Evolutionary conservation across 2,113 vertebrate genomes (phyloP).

Genomic region (Hoplias malabaricus): DNA sequence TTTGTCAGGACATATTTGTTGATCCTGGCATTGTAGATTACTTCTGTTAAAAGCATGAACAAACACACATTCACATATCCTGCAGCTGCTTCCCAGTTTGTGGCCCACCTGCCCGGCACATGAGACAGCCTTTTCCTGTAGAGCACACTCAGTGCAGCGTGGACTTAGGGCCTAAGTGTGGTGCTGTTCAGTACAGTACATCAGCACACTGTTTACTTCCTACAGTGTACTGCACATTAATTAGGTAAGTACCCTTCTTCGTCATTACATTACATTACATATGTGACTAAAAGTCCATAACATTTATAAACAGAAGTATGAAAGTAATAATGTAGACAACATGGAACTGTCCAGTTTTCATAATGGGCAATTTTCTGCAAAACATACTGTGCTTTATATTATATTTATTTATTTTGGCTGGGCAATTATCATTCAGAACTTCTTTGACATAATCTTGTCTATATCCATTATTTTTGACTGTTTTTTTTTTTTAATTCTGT

Average conservation of each 20-base stretch:
- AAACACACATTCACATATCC: constrained; percentile 16
- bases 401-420: no score
- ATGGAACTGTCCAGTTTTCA: background rate
- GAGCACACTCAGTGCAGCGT: background rate
- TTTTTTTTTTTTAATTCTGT: no score
- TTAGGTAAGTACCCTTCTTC: background rate
- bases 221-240: constrained; percentile 1
- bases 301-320: background rate
- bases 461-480: no score
- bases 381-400: no score
- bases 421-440: no score
- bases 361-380: no score
- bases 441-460: no score
- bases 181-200: background rate
- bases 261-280: background rate
- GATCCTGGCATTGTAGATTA: background rate
- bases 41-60: background rate
- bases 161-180: constrained; percentile 8
- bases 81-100: constrained; percentile 69
- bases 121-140: constrained; percentile 47
- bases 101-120: constrained; percentile 41
- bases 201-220: background rate
- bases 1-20: background rate
- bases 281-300: background rate
- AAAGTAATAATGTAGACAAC: background rate